Evolutionary conservation across 2,797 vertebrate genomes (phyloP), one percentile per base, ranked within the genome.

Genomic region (Lepus oiostolus): DNA sequence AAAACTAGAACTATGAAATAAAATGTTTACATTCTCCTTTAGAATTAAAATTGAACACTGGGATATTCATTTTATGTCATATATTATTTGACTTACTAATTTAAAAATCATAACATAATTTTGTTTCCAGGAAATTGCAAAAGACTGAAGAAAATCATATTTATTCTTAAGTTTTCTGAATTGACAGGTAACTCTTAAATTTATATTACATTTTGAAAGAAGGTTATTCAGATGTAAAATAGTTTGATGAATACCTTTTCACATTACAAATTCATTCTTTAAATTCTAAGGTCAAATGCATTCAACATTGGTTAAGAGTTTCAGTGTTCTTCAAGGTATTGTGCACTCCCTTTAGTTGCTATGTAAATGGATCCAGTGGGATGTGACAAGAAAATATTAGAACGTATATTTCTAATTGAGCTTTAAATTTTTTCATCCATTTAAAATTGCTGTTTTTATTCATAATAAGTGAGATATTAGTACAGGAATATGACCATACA

Each of bases 181-280:
- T 28, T 95, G 47, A 83, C n/a, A 88, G 80, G 28, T 62, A 70
- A 60, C 75, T 91, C 35, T 80, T 95, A 72, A 74, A 83, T 80
- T 80, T 30, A 54, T 50, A 60, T 72, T 87, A 65, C 13, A 81
- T 84, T 96, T 83, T 80, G 32, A 92, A 82, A 96, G 54, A 82
- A 6, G 4, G 58, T 71, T 74, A 54, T 74, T 93, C 17, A 63
- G 77, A 16, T 52, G 30, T 76, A 65, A 85, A 79, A 79, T 26
- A 79, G 38, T 85, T 88, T 38, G 88, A 28, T 77, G 30, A 62
- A 52, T 63, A 88, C 5, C 30, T 32, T 94, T 90, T 58, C 24
- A 87, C 30, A 62, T 93, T 50, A 63, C 38, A 85, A 89, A 91
- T 52, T 85, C 24, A 58, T 17, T 74, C 35, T 54, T 93, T 81